Percentiles rank a stretch among this genome's conserved stretches.
Evolutionary conservation across 2,888 invertebrate species (phyloP).

Genomic region (Leptogaster cylindrica): DNA sequence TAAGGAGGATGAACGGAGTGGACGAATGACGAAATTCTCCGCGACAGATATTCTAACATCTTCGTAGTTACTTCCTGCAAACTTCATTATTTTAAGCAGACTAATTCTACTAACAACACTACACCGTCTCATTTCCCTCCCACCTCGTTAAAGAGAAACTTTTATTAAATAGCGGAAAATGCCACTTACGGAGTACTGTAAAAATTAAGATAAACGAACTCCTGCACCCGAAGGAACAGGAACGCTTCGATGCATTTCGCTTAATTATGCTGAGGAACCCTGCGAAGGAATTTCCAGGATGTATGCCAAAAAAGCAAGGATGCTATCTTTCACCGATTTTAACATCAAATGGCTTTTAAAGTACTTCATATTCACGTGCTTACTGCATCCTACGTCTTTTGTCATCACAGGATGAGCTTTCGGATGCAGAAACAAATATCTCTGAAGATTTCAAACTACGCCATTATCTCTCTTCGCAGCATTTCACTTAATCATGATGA

Average conservation of each 20-base stretch:
- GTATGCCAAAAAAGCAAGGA: not conserved
- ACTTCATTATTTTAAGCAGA: not conserved
- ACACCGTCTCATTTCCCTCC: too few relatives aligned
- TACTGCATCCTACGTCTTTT: not conserved
- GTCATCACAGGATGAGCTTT: slow-evolving; percentile 1
- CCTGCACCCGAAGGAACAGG: not conserved
- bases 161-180: not conserved
- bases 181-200: not conserved
- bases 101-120: not conserved
- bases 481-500: slow-evolving; percentile 33
- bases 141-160: not conserved
- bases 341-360: slow-evolving; percentile 36
- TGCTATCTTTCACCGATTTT: not conserved
- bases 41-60: not conserved
- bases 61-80: slow-evolving; percentile 6
- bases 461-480: slow-evolving; percentile 1
- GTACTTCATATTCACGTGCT: slow-evolving; percentile 21
- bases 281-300: not conserved
- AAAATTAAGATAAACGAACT: slow-evolving; percentile 6
- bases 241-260: slow-evolving; percentile 10
- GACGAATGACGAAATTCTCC: slow-evolving; percentile 9
- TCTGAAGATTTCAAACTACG: not conserved
- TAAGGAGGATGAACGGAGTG: slow-evolving; percentile 2
- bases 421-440: too few relatives aligned
- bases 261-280: slow-evolving; percentile 8